These are phyloP conservation scores for Ptychobarbus kaznakovi DNA, from an alignment of 2,797 vertebrate species.

Conservation along the genomic window DNA sequence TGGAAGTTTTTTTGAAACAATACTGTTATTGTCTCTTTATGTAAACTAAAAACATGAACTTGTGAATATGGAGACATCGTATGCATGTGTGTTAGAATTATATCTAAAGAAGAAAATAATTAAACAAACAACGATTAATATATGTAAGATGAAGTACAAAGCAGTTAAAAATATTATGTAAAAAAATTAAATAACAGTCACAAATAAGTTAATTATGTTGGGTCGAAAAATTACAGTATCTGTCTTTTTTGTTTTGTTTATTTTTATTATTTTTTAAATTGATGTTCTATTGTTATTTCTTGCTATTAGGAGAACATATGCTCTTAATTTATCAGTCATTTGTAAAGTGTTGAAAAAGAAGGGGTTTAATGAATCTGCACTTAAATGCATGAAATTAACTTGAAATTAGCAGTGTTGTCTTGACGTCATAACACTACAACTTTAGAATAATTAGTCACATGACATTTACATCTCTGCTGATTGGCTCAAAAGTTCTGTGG, in stretches of 20 bases:
- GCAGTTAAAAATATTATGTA: too few relatives aligned
- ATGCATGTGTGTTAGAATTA: background rate
- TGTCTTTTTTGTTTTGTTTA: too few relatives aligned
- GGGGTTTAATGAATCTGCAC: background rate
- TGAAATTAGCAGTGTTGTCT: background rate
- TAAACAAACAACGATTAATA: background rate
- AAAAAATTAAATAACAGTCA: too few relatives aligned
- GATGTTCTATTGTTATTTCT: background rate
- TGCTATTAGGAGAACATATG: background rate
- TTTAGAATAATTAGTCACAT: background rate
- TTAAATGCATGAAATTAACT: background rate
- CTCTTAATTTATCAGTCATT: background rate
- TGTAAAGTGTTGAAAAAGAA: background rate
- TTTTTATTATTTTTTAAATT: too few relatives aligned
- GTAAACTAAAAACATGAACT: background rate
- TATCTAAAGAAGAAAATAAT: too few relatives aligned
- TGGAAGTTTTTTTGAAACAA: too few relatives aligned
- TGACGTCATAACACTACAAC: background rate
- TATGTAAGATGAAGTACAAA: background rate
- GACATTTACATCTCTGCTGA: background rate
- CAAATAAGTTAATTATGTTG: too few relatives aligned
- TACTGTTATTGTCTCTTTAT: too few relatives aligned
- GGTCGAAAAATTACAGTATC: too few relatives aligned
- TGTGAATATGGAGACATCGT: background rate
- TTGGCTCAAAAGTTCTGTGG: background rate